A percentile compares a stretch with the other conserved stretches of the same genome.
Conservation (phyloP, 2,113 vertebrate species). For the Xyrauchen texanus region DNA sequence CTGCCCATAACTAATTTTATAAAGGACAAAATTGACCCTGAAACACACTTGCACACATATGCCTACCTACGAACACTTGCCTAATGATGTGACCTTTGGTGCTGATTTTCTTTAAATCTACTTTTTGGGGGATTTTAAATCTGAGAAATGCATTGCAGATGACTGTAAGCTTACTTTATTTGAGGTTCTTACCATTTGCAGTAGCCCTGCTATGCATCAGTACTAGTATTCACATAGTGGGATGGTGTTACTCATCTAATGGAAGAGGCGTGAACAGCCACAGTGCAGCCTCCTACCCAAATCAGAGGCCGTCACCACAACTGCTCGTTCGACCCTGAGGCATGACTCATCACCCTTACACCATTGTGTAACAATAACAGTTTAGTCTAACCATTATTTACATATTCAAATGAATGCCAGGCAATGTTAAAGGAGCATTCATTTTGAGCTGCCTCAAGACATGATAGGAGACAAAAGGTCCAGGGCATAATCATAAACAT, state of each 20-base stretch:
- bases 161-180: background rate
- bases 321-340: slow-evolving; percentile 30
- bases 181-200: background rate
- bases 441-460: background rate
- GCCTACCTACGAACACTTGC: background rate
- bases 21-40: too few species aligned
- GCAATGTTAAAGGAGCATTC: background rate
- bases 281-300: slow-evolving; percentile 32
- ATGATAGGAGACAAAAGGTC: background rate
- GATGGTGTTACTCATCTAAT: slow-evolving; percentile 47
- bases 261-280: slow-evolving; percentile 41
- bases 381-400: slow-evolving; percentile 25
- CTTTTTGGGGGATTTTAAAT: too few species aligned
- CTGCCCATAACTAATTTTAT: too few species aligned
- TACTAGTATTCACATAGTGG: slow-evolving; percentile 18
- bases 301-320: slow-evolving; percentile 33
- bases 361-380: background rate
- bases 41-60: too few species aligned
- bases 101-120: background rate
- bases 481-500: background rate
- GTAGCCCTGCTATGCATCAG: background rate
- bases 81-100: background rate
- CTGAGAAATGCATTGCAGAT: background rate
- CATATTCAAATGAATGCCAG: slow-evolving; percentile 12
- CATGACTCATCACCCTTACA: slow-evolving; percentile 50